phyloP scores from a whole-genome alignment of 35 echinoderm and acorn worm species.

The Acanthaster planci region DNA sequence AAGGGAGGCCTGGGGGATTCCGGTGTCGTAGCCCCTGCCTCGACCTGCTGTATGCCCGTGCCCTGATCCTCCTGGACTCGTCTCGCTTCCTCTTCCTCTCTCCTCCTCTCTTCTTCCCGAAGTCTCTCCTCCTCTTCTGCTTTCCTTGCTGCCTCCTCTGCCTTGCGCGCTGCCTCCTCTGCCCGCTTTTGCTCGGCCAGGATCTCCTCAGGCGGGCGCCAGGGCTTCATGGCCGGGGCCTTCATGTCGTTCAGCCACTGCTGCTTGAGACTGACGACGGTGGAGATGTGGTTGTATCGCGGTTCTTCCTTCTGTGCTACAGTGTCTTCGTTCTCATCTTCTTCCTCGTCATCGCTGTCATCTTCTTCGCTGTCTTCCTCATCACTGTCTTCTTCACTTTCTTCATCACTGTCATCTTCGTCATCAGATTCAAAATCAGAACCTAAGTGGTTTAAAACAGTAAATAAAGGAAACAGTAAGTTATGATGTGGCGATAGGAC shows the following conservation, averaged over 20 bases:
- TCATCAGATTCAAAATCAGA: slow-evolving; percentile 19
- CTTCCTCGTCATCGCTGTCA: slow-evolving; percentile 45
- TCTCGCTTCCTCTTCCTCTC: slow-evolving; percentile 10
- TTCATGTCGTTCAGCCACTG: slow-evolving; percentile 75
- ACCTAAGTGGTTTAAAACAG: not conserved
- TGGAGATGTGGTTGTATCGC: slow-evolving; percentile 53
- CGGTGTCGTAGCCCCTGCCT: not conserved
- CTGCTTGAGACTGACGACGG: slow-evolving; percentile 55
- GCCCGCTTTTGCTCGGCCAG: slow-evolving; percentile 25
- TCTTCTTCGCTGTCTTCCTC: slow-evolving; percentile 42
- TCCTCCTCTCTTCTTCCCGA: slow-evolving; percentile 25
- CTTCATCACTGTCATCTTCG: slow-evolving; percentile 43
- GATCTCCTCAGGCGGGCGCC: slow-evolving; percentile 50
- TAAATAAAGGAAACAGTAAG: not conserved
- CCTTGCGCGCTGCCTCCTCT: slow-evolving; percentile 21
- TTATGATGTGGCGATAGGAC: not conserved
- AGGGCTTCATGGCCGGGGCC: slow-evolving; percentile 51
- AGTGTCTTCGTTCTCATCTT: slow-evolving; percentile 44
- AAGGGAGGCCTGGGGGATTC: not conserved
- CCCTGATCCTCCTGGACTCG: slow-evolving; percentile 31
- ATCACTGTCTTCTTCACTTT: slow-evolving; percentile 30
- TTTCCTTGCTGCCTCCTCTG: not conserved
- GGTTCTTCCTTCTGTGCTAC: slow-evolving; percentile 44
- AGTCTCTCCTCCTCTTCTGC: slow-evolving; percentile 5
- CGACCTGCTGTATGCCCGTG: not conserved